A percentile compares a stretch with the other conserved stretches of the same genome.
Evolutionary conservation across 1,140 invertebrate genomes (phyloP).

Genomic region (Hyposmocoma kahamanoa): DNA sequence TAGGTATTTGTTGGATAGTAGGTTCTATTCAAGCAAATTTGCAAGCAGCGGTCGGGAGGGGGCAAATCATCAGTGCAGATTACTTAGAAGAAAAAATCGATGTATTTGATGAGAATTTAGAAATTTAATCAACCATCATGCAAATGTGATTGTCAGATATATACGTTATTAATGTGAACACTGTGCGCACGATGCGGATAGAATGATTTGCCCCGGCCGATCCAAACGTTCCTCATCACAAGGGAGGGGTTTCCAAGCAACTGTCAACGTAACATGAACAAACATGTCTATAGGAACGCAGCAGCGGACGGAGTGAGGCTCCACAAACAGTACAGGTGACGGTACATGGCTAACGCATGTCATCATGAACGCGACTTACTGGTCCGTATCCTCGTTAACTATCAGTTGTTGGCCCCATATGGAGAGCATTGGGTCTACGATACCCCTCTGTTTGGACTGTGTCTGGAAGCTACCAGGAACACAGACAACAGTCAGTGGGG

Average conservation of each 20-base stretch:
- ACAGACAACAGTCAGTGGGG: constrained; percentile 51
- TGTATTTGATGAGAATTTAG: neutral
- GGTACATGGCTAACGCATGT: constrained; percentile 54
- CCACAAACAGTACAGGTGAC: constrained; percentile 50
- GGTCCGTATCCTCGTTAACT: constrained; percentile 95
- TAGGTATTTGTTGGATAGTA: constrained; percentile 9
- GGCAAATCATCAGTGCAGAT: constrained; percentile 23
- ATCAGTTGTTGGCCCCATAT: constrained; percentile 98
- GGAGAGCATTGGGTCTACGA: constrained; percentile 97
- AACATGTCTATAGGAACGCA: constrained; percentile 48
- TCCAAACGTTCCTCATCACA: constrained; percentile 15
- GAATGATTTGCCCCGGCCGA: constrained; percentile 38
- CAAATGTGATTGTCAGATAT: no score
- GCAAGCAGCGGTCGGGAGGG: constrained; percentile 14
- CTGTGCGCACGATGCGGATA: neutral
- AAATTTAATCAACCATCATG: neutral
- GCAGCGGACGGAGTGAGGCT: constrained; percentile 46
- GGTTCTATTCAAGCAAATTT: constrained; percentile 19
- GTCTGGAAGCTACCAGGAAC: constrained; percentile 90
- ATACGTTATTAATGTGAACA: no score
- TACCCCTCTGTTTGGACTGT: constrained; percentile 93
- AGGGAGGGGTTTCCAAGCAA: constrained; percentile 19
- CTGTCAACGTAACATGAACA: constrained; percentile 41
- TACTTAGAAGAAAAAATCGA: no score
- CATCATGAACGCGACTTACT: constrained; percentile 87